Evolutionary conservation across 1,140 invertebrate genomes (phyloP).

Genomic region (Pseudachorutes palmiensis): DNA sequence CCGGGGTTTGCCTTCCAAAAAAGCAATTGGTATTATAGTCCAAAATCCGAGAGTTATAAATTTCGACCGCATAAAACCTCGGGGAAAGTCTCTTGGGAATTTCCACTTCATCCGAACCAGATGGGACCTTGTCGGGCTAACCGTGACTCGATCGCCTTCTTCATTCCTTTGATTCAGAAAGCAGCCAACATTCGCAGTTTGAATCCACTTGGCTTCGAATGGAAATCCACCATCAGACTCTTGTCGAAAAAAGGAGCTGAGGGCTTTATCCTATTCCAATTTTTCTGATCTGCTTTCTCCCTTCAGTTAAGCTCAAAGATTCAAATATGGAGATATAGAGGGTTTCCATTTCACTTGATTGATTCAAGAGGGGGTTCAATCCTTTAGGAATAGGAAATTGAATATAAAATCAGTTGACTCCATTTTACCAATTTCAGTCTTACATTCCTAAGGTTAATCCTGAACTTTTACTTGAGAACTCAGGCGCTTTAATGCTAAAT

Average conservation of each 20-base stretch:
- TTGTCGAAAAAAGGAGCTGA: neutral
- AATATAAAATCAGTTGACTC: no score
- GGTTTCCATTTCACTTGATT: neutral
- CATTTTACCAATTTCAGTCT: no score
- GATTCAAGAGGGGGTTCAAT: neutral
- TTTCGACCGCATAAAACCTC: slow-evolving; percentile 33
- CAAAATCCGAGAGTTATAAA: slow-evolving; percentile 38
- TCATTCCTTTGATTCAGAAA: neutral
- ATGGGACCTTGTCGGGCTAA: slow-evolving; percentile 31
- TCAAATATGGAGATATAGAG: neutral
- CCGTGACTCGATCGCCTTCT: neutral
- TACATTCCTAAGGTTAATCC: no score
- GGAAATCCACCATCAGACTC: no score
- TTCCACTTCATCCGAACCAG: slow-evolving; percentile 36
- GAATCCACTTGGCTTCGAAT: no score
- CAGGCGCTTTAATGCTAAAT: no score
- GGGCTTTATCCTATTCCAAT: slow-evolving; percentile 1
- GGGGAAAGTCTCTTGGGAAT: slow-evolving; percentile 19
- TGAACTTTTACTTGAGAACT: no score
- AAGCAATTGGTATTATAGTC: slow-evolving; percentile 14
- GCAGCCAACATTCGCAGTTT: neutral
- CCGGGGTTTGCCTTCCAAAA: neutral
- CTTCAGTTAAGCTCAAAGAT: neutral
- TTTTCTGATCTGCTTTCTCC: neutral
- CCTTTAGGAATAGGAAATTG: no score